Evolutionary conservation across 2,113 vertebrate species (phyloP), one percentile per base, ranked within the genome.

Genomic region (Circaetus gallicus): DNA sequence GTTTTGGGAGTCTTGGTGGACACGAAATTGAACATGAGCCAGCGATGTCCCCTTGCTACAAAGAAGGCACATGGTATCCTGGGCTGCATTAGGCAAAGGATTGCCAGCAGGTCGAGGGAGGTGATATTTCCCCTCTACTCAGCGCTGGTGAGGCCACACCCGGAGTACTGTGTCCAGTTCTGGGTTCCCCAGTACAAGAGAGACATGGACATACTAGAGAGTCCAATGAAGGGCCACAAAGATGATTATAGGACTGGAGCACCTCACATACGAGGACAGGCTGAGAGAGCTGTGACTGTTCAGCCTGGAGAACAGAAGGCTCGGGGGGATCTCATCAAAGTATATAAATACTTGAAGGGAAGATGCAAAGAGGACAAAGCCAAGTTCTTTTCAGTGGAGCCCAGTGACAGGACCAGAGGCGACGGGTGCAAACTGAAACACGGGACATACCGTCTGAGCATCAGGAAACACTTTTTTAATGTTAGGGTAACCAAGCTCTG

Each of bases 391-490:
- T 49, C 67, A 49, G 38, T 11, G 36, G 14, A 16, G 47, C 24
- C 31, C 61, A 34, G 16, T n/a, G 47, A 59, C 42, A 45, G 25
- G 25, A 79, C 36, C 36, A 53, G 22, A 62, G 24, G 13, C 13
- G 28, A 63, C 3, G 10, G 36, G 38, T 38, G n/a, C 24, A 42
- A 34, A n/a, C 24, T 29, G 24, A 77, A 61, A 61, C 22, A 42
- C 13, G 13, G 47, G 10, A 52, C 1, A 4, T 42, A 34, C 38
- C 1, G 0, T 42, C 29, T 63, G 36, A 52, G 42, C 24, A 21
- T 65, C 38, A 53, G 36, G 14, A n/a, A 42, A 20, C 38, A 13
- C 31, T 42, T 53, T 40, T 80, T 65, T 53, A 80, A 18, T 21
- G 4, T 8, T 13, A n/a, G 22, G 24, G 18, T 20, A 4, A 66